Conservation (phyloP, 2,797 vertebrate genomes). For the Gastrophryne carolinensis region DNA sequence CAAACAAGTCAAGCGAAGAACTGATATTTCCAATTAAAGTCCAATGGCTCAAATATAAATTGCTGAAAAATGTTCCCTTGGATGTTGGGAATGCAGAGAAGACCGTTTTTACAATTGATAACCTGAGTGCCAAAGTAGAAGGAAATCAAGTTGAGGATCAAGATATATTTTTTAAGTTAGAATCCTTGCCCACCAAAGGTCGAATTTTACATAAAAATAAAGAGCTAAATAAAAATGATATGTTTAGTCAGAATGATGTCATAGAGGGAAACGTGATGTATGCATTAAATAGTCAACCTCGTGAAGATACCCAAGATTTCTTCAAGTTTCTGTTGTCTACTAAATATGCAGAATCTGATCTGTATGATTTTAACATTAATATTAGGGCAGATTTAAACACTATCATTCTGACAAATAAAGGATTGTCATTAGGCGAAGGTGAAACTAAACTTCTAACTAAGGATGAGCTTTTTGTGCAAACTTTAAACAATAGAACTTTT, state of each 20-base stretch:
- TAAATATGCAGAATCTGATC: slow-evolving; percentile 76
- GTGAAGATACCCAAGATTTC: slow-evolving; percentile 72
- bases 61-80: slow-evolving; percentile 74
- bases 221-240: slow-evolving; percentile 72
- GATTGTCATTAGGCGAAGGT: slow-evolving; percentile 83
- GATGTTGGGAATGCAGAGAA: slow-evolving; percentile 76
- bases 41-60: slow-evolving; percentile 77
- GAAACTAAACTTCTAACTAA: slow-evolving; percentile 84
- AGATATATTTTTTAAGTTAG: slow-evolving; percentile 77
- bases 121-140: slow-evolving; percentile 70
- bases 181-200: slow-evolving; percentile 79
- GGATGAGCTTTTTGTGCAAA: slow-evolving; percentile 79
- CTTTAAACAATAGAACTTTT: slow-evolving; percentile 72
- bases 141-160: slow-evolving; percentile 69
- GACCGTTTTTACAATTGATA: slow-evolving; percentile 70
- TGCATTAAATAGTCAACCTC: slow-evolving; percentile 70
- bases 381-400: slow-evolving; percentile 79
- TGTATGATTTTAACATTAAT: slow-evolving; percentile 76
- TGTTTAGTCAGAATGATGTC: slow-evolving; percentile 83
- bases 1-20: slow-evolving; percentile 72
- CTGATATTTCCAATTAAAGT: slow-evolving; percentile 75
- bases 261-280: slow-evolving; percentile 75
- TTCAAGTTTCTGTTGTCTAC: slow-evolving; percentile 83
- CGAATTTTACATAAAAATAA: slow-evolving; percentile 72
- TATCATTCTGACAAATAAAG: slow-evolving; percentile 77